Conservation (phyloP, 2,888 invertebrate genomes). For the Allophyes oxyacanthae region DNA sequence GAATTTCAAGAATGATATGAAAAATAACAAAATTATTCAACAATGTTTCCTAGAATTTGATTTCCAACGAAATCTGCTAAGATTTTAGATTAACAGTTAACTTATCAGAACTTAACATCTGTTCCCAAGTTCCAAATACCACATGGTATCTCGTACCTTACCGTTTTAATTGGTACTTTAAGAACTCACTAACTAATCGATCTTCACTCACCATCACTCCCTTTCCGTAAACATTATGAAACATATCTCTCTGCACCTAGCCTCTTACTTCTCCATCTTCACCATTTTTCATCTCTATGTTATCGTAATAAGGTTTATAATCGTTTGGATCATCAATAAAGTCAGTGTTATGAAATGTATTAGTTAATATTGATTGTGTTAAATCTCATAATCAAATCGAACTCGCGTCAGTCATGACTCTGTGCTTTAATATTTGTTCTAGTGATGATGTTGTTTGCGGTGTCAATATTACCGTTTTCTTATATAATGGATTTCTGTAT, state of each 20-base stretch:
- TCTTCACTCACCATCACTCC: slow-evolving; percentile 48
- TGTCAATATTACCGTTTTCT: slow-evolving; percentile 51
- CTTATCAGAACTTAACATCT: slow-evolving; percentile 44
- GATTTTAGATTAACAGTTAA: slow-evolving; percentile 27
- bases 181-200: slow-evolving; percentile 62
- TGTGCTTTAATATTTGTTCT: slow-evolving; percentile 66
- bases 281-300: slow-evolving; percentile 21
- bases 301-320: slow-evolving; percentile 33
- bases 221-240: slow-evolving; percentile 61
- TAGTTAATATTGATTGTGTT: slow-evolving; percentile 67
- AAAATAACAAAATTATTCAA: slow-evolving; percentile 25
- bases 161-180: slow-evolving; percentile 58
- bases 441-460: slow-evolving; percentile 65
- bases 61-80: slow-evolving; percentile 11
- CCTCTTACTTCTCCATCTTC: slow-evolving; percentile 21
- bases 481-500: slow-evolving; percentile 58
- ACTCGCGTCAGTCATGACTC: slow-evolving; percentile 74
- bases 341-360: slow-evolving; percentile 63
- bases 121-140: slow-evolving; percentile 41
- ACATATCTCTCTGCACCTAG: slow-evolving; percentile 58
- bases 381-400: slow-evolving; percentile 79
- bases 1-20: slow-evolving; percentile 13
- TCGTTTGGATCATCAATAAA: slow-evolving; percentile 36
- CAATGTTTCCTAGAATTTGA: slow-evolving; percentile 9
- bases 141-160: slow-evolving; percentile 29